These are phyloP conservation scores for Sycobia sp. DNA, from an alignment of 1,140 invertebrate genomes.

Conservation along the genomic window DNA sequence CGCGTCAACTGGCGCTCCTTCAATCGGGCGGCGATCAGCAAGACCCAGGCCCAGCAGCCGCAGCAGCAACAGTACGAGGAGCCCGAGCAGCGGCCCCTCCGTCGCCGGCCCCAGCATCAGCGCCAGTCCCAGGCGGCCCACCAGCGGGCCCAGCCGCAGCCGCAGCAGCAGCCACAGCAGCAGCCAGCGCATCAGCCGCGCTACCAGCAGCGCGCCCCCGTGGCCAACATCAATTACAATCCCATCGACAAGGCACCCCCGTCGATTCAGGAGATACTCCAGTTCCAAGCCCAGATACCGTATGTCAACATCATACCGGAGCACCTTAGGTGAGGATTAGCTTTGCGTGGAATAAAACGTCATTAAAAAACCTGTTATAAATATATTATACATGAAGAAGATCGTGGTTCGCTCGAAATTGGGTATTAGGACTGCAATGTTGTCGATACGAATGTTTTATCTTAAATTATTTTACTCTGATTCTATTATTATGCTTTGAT, in stretches of 20 bases:
- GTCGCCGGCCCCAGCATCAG: conserved; percentile 18
- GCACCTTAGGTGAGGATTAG: conserved; percentile 54
- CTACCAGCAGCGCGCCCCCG: conserved; percentile 41
- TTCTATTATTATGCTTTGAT: too few relatives aligned
- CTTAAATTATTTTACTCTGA: too few relatives aligned
- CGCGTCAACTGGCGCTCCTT: conserved; percentile 57
- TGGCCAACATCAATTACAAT: conserved; percentile 41
- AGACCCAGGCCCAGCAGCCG: conserved; percentile 29
- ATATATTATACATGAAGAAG: too few relatives aligned
- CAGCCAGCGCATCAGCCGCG: conserved; percentile 59
- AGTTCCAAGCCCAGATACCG: conserved; percentile 56
- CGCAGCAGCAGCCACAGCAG: conserved; percentile 32
- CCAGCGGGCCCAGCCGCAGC: conserved; percentile 36
- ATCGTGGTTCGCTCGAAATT: too few relatives aligned
- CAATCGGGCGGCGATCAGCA: conserved; percentile 36
- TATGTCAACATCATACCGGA: conserved; percentile 58
- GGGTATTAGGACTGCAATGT: too few relatives aligned
- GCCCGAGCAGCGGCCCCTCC: conserved; percentile 24
- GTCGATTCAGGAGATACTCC: conserved; percentile 53
- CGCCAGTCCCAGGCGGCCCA: conserved; percentile 14
- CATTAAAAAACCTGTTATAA: too few relatives aligned
- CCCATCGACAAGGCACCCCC: conserved; percentile 50
- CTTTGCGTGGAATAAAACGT: too few relatives aligned
- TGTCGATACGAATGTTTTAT: too few relatives aligned
- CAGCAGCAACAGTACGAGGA: conserved; percentile 34